Base-by-base conservation (phyloP, 2,888 invertebrate genomes). In the Crematogaster levior region DNA sequence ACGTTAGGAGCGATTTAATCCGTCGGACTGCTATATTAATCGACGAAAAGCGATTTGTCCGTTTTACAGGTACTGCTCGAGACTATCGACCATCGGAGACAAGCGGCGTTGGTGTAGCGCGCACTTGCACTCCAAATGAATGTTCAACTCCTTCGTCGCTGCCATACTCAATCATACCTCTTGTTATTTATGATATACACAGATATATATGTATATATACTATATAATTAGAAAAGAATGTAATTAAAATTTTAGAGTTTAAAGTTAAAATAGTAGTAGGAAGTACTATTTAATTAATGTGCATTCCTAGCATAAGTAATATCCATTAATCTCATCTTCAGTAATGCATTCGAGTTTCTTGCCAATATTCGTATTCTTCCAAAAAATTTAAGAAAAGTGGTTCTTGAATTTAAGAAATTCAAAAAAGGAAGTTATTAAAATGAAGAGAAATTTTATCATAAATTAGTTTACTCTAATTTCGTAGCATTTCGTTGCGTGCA, bases 1-100 rank as follows among this genome's bases (percentile, higher is more conserved):
- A 68, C 68, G 77, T 68, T 77, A 66, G 66, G 40, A 65, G 68
- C 77, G 56, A 77, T 77, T 77, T 77, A 77, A 77, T 77, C 77
- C 56, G 12, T 43, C 77, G 46, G 46, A 46, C 68, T 58, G 40
- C 56, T 34, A 58, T 77, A 65, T 77, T 77, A 68, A 77, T 66
- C 56, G 77, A 58, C 24, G 66, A 77, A 58, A 77, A 77, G 24
- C 56, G 56, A 77, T 77, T 77, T 68, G 34, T 66, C 56, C 53
- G 37, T 10, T 12, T 63, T 43, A 27, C 18, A 58, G 43, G 15
- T 73, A 70, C 56, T 34, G 48, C 34, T 27, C 48, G 61, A 15
- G 46, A 61, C 10, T 30, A 37, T 77, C n/a, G 43, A 27, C 48
- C 24, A 37, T 51, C 61, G 24, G 21, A 10, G 34, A 43, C 43